Base-by-base conservation (phyloP, 2,888 invertebrate genomes). In the Tenthredo amoena region DNA sequence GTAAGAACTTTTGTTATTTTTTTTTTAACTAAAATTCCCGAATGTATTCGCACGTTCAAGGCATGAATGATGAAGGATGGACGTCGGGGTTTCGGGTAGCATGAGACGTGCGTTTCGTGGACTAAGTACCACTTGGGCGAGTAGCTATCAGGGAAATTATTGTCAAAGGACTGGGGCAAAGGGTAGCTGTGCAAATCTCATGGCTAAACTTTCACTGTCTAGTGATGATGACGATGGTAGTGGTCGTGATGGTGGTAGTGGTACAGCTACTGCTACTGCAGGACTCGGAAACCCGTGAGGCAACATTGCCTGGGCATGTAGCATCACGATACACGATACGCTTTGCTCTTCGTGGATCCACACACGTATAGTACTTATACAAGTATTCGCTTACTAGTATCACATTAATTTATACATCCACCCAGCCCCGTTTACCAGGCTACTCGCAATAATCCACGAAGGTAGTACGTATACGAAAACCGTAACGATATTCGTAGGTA, bases 111-210 rank as follows among this genome's bases (percentile, higher is more conserved):
- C 40, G 81, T 34, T 37, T 43, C 65, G 65, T 65, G 18, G 37
- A 37, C 81, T 37, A 81, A 81, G 65, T 81, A 81, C 50, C 81
- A 81, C 81, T 81, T 58, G 81, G 62, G 47, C 34, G 55, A 50
- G 21, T 40, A 74, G 40, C 40, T 74, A 74, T 74, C 40, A 43
- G 81, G n/a, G 15, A 81, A 81, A 81, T 62, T 81, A 81, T 81
- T 81, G 81, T 81, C 81, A 81, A 81, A 81, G 81, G 81, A 40
- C 40, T n/a, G 18, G 18, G 58, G 81, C 65, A 81, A 65, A 65
- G 81, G 81, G 40, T 81, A 18, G 62, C 40, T 37, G 26, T 55
- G 50, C 47, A 55, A 77, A 77, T 77, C 31, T 18, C 31, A 31
- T 55, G 81, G 37, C 81, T 37, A 81, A 81, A 81, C 62, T 81